Conservation (phyloP, 2,113 vertebrate species). For the Ctenomys sociabilis region DNA sequence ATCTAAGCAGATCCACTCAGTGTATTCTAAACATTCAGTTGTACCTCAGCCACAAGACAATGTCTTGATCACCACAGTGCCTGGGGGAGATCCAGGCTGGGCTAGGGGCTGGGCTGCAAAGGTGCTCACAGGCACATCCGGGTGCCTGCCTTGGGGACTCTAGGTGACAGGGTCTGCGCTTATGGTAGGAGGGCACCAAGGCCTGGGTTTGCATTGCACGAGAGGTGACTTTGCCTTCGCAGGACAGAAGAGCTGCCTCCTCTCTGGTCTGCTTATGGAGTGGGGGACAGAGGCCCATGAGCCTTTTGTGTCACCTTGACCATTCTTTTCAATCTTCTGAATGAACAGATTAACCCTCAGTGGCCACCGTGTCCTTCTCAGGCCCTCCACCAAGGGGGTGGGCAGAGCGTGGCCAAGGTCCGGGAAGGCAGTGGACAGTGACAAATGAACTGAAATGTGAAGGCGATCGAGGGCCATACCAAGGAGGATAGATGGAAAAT, state of each 20-base stretch:
- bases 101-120: not conserved
- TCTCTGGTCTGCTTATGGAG: not conserved
- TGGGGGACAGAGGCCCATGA: not conserved
- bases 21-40: not conserved
- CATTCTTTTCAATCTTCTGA: not conserved
- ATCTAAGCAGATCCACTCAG: not conserved
- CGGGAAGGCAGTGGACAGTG: not conserved
- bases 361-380: not conserved
- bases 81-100: not conserved
- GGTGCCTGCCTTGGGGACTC: not conserved
- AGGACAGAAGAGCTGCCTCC: not conserved
- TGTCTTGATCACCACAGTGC: not conserved
- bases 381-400: not conserved
- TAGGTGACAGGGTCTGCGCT: not conserved
- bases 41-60: not conserved
- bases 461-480: not conserved
- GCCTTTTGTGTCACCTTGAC: not conserved
- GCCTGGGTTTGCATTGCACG: not conserved
- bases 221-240: not conserved
- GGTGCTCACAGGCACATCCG: not conserved
- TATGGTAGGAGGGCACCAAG: not conserved
- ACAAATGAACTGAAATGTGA: conserved; percentile 8
- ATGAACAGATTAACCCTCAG: not conserved
- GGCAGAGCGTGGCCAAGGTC: not conserved
- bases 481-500: not conserved